A percentile compares a stretch with the other conserved stretches of the same genome.
Conservation (phyloP, 2,797 vertebrate species). For the Enteromius paludinosus region DNA sequence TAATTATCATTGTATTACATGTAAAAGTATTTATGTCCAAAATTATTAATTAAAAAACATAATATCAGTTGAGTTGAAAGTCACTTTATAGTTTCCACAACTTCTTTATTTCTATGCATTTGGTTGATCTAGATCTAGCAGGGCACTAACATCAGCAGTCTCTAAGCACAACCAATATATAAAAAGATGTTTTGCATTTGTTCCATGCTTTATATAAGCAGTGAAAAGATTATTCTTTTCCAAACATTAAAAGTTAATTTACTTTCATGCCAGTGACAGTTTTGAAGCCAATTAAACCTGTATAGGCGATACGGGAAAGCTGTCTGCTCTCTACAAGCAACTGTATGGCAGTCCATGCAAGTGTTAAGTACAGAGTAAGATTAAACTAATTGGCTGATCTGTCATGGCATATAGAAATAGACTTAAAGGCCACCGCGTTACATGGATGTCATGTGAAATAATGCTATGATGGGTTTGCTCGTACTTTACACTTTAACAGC, state of each 20-base stretch:
- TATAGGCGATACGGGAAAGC: slow-evolving; percentile 15
- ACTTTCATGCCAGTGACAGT: neutral
- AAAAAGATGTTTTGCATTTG: neutral
- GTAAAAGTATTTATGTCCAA: neutral
- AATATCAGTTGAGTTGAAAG: neutral
- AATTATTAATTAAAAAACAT: no score
- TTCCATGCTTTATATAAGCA: neutral
- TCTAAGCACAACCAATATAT: neutral
- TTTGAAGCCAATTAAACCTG: slow-evolving; percentile 26
- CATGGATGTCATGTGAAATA: slow-evolving; percentile 11
- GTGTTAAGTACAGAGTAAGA: neutral
- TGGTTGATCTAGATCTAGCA: neutral
- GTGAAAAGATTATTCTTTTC: slow-evolving; percentile 1
- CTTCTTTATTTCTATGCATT: neutral
- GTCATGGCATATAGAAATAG: slow-evolving; percentile 22
- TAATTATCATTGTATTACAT: neutral
- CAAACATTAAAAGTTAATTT: slow-evolving; percentile 24
- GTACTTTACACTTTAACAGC: neutral
- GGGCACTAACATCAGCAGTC: neutral
- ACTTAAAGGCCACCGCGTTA: slow-evolving; percentile 12
- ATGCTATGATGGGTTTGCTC: neutral
- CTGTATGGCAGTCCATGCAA: neutral
- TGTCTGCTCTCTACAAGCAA: neutral
- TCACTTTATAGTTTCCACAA: neutral
- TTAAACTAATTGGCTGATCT: slow-evolving; percentile 45